Conservation (phyloP, 2,888 invertebrate species). For the Drosophila anceps region DNA sequence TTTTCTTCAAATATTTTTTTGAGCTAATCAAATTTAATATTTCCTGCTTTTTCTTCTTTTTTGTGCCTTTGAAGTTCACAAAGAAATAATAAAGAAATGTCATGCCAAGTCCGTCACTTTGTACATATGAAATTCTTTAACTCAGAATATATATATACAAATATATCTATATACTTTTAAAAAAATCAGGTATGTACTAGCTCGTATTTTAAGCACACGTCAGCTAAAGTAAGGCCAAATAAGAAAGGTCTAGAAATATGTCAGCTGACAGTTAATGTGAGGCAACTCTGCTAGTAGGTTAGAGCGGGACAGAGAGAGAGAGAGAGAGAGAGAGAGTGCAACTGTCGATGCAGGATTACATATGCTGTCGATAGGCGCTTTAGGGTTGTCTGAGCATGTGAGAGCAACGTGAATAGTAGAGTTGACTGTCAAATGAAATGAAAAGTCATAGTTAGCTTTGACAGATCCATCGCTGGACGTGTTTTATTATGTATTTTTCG, state of each 20-base stretch:
- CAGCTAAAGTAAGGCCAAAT: neutral
- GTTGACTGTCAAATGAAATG: neutral
- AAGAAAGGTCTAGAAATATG: neutral
- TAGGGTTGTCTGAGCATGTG: constrained; percentile 13
- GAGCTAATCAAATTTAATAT: too few species aligned
- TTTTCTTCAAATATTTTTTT: too few species aligned
- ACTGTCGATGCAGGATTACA: neutral
- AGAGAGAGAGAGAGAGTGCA: too few species aligned
- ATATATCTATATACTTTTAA: neutral
- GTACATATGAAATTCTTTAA: neutral
- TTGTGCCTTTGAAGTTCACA: too few species aligned
- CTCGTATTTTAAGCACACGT: neutral
- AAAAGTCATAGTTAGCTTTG: constrained; percentile 44
- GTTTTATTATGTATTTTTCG: constrained; percentile 68
- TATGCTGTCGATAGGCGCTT: constrained; percentile 1
- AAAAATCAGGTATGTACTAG: neutral
- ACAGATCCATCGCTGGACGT: constrained; percentile 39
- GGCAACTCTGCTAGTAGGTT: neutral
- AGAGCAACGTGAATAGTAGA: neutral
- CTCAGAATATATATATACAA: neutral
- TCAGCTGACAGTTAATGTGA: neutral
- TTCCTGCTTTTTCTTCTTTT: too few species aligned
- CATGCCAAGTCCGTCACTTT: neutral
- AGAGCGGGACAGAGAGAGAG: too few species aligned
- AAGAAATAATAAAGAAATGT: neutral